Conservation (phyloP, 2,113 vertebrate genomes). For the Etheostoma cragini region DNA sequence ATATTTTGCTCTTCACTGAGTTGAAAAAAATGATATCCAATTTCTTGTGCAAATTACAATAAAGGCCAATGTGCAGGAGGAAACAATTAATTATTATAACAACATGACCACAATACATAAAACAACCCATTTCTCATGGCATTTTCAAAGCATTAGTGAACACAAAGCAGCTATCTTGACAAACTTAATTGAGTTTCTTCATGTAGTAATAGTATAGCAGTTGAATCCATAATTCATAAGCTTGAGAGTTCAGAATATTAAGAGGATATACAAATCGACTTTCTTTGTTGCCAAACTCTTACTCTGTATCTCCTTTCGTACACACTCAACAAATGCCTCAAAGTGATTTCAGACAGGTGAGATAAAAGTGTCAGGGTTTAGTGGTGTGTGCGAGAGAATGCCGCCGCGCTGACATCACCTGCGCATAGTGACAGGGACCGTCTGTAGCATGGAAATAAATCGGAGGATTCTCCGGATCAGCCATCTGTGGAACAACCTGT, state of each 20-base stretch:
- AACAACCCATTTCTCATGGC: conserved; percentile 12
- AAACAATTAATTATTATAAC: conserved; percentile 13
- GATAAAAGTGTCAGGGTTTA: conserved; percentile 57
- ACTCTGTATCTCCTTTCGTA: conserved; percentile 10
- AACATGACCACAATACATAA: conserved; percentile 11
- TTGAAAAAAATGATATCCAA: conserved; percentile 3
- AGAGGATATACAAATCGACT: conserved; percentile 31
- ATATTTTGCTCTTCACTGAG: neutral
- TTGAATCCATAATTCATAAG: conserved; percentile 34
- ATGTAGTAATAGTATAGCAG: neutral
- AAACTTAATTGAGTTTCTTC: conserved; percentile 1
- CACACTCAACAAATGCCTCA: conserved; percentile 25
- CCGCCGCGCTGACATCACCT: conserved; percentile 58
- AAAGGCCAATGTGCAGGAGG: neutral
- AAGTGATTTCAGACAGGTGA: conserved; percentile 59
- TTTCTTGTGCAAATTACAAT: conserved; percentile 4
- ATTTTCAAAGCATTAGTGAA: conserved; percentile 31
- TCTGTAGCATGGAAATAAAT: conserved; percentile 73
- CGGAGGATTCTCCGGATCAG: conserved; percentile 64
- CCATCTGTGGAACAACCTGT: conserved; percentile 79
- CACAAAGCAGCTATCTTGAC: conserved; percentile 26
- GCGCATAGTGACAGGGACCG: conserved; percentile 57
- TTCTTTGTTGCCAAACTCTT: conserved; percentile 25
- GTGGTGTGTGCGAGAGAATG: conserved; percentile 58
- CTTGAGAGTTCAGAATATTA: conserved; percentile 1